Evolutionary conservation across 2,113 vertebrate genomes (phyloP), one percentile per base, ranked within the genome.

Genomic region (Hemicordylus capensis): DNA sequence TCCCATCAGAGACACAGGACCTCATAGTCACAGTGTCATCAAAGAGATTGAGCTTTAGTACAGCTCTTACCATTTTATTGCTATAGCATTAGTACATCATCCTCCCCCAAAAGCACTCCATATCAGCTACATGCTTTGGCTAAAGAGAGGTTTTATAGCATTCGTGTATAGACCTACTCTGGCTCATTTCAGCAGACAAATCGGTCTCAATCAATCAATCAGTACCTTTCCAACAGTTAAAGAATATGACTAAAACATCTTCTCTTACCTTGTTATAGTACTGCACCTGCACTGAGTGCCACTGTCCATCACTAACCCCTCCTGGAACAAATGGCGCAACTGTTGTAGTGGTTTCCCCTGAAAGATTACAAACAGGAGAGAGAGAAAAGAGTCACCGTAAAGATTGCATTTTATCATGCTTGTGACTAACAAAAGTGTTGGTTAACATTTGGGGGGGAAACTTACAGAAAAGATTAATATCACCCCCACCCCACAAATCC

Each of bases 201-300:
- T 2, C 1, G 6, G 37, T 15, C n/a, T 24, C 34, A 31, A 0
- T 61, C 42, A 61, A 83, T 61, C n/a, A 46, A 12, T 46, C 61
- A 67, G n/a, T n/a, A n/a, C n/a, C n/a, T n/a, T 66, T 1, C 8
- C 61, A 48, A 46, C 67, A 66, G 19, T 61, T 17, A 64, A 73
- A 83, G 1, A 85, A 20, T 6, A 64, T 34, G 22, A n/a, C 46
- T 58, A 77, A 31, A 3, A 46, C 17, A 3, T 1, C 3, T 10
- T 19, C 0, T 3, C 96, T 96, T 97, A 99, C 99, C 98, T 98
- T 99, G 90, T 99, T 99, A 96, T 99, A 99, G 96, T 99, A 99
- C 85, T 98, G 98, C 86, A 99, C 97, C 94, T 98, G 98, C 51
- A 99, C 97, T 0, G 97, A 97, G 89, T 99, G 99, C 99, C 99